These are phyloP conservation scores for Vireo griseus DNA, from an alignment of 2,797 vertebrate species.

Conservation along the genomic window DNA sequence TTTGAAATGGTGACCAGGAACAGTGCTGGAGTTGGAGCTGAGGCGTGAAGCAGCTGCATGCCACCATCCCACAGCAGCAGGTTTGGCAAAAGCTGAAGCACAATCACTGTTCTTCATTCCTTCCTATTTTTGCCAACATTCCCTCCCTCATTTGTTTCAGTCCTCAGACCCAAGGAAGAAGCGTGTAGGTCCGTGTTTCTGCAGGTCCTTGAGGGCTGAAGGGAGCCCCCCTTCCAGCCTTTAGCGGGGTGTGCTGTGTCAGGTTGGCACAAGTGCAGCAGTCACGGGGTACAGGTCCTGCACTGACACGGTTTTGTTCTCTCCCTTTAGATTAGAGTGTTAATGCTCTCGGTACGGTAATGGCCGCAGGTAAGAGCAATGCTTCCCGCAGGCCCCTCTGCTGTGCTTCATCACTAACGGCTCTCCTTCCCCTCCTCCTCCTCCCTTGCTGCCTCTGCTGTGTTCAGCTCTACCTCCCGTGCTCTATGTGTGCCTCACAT, in stretches of 20 bases:
- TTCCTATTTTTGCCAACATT: neutral
- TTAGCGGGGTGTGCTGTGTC: neutral
- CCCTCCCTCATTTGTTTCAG: neutral
- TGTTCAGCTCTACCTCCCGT: fast-evolving
- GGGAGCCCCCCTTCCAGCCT: fast-evolving
- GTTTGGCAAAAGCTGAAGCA: neutral
- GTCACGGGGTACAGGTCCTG: neutral
- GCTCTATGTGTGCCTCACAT: fast-evolving
- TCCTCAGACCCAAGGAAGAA: neutral
- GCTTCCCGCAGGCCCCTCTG: conserved; percentile 8
- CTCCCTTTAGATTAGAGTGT: conserved; percentile 78
- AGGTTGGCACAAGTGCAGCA: fast-evolving
- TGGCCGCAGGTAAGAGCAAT: conserved; percentile 86
- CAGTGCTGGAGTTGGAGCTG: neutral
- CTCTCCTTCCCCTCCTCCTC: neutral
- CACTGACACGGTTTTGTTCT: conserved; percentile 74
- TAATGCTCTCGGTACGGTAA: conserved; percentile 78
- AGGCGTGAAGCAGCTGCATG: neutral
- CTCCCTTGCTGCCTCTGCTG: neutral
- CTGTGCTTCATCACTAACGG: neutral
- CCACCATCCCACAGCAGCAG: fast-evolving
- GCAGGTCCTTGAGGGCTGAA: neutral
- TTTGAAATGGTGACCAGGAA: neutral
- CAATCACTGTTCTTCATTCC: neutral
- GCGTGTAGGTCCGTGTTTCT: fast-evolving